Base-by-base conservation (phyloP, 2,797 vertebrate genomes). In the Sparidentex hasta region DNA sequence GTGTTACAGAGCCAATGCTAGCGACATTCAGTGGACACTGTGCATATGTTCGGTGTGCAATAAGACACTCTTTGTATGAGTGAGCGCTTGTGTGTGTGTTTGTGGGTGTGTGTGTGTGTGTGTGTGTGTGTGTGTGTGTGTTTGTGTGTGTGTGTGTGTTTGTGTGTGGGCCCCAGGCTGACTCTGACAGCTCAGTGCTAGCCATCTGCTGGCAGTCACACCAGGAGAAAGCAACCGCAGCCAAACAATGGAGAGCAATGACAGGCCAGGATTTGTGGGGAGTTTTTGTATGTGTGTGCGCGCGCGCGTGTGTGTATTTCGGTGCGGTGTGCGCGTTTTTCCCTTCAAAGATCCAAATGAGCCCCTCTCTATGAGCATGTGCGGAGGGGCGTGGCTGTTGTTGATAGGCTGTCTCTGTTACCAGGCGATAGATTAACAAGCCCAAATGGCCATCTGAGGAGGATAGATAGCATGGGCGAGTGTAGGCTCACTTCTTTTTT, bases 171-270 rank as follows among this genome's bases (percentile, higher is more conserved):
- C 94, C 94, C 90, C 89, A 90, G 94, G 93, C 91, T 87, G 88
- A 87, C 91, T 93, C 83, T 92, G 92, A 94, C 91, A 92, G 93
- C 93, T 90, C 92, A 92, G 88, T 93, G 92, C 93, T 93, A 92
- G 91, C 95, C 95, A 96, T 96, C 95, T 96, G 95, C 93, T 95
- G 94, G 94, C 94, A 94, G 94, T 95, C 95, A 95, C 91, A 91
- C 92, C 87, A 92, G 89, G 93, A 94, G 93, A 95, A 95, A 96
- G 94, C 94, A 94, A 94, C 93, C 75, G 57, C 86, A 94, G 91
- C 90, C 91, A 95, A 94, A 95, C 94, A 95, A 95, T 94, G 90
- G 92, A 87, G 88, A 93, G 92, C 91, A 95, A 92, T 95, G 94
- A 95, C 94, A 95, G 92, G 92, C 91, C 93, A 94, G 93, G 92